Conservation (phyloP, 1,140 invertebrate species). For the Cydia strobilella region DNA sequence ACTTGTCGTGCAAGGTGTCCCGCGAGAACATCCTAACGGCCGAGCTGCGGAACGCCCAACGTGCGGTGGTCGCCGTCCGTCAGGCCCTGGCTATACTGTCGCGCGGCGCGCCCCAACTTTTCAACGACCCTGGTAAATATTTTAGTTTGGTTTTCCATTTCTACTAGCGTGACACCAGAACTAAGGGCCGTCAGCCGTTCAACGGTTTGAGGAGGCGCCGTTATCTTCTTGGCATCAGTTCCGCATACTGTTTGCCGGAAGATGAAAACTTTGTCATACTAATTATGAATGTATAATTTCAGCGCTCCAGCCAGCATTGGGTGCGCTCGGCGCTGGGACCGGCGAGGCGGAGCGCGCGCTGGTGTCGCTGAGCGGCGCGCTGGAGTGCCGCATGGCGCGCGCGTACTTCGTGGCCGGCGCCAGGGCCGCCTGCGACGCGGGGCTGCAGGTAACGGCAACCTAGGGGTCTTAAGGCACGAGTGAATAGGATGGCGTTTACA, state of each 20-base stretch:
- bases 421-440: constrained; percentile 89
- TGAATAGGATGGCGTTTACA: too few relatives aligned
- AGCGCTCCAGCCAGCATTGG: constrained; percentile 85
- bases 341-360: constrained; percentile 83
- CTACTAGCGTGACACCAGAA: too few relatives aligned
- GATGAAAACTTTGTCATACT: too few relatives aligned
- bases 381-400: constrained; percentile 90
- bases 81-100: constrained; percentile 83
- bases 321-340: constrained; percentile 86
- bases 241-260: too few relatives aligned
- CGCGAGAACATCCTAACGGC: constrained; percentile 90
- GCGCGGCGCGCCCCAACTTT: constrained; percentile 83
- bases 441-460: constrained; percentile 88
- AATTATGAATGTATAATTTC: constrained; percentile 24
- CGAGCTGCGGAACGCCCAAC: constrained; percentile 86
- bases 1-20: constrained; percentile 89
- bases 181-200: too few relatives aligned
- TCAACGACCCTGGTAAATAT: constrained; percentile 81
- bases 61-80: constrained; percentile 86
- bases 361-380: constrained; percentile 82
- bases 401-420: constrained; percentile 89
- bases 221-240: too few relatives aligned
- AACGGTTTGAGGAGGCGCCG: too few relatives aligned
- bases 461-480: too few relatives aligned
- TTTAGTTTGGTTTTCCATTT: too few relatives aligned